These are phyloP conservation scores for Dinomys branickii DNA, from an alignment of 2,113 vertebrate species.

Conservation along the genomic window DNA sequence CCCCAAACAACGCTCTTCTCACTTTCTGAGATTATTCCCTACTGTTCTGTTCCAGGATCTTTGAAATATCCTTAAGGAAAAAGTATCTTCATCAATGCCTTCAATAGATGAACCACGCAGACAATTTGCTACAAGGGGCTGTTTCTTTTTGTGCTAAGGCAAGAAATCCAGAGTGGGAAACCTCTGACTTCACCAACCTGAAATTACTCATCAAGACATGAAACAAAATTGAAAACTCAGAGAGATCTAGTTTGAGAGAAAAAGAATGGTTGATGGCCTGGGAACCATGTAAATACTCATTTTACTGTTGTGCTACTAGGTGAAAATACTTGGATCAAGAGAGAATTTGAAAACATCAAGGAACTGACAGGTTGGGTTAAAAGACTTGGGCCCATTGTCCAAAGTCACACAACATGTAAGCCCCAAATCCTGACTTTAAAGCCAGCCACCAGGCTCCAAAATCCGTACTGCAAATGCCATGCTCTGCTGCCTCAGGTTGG, in stretches of 20 bases:
- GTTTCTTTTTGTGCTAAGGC: constrained; percentile 49
- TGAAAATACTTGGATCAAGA: constrained; percentile 46
- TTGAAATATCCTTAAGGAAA: constrained; percentile 48
- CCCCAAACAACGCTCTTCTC: neutral
- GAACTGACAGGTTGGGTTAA: constrained; percentile 51
- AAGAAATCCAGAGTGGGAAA: constrained; percentile 60
- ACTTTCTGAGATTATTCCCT: constrained; percentile 68
- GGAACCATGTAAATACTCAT: constrained; percentile 45
- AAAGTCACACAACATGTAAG: neutral
- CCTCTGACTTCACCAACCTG: constrained; percentile 64
- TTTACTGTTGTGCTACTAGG: constrained; percentile 49
- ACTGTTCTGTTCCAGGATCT: constrained; percentile 48
- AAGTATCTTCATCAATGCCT: constrained; percentile 58
- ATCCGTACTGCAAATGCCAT: neutral
- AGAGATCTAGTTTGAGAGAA: constrained; percentile 66
- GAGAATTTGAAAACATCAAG: constrained; percentile 5
- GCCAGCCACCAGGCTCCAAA: neutral
- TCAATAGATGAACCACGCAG: constrained; percentile 70
- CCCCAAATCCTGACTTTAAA: neutral
- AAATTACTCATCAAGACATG: constrained; percentile 74
- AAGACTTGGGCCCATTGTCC: neutral
- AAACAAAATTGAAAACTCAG: constrained; percentile 79
- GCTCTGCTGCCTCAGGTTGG: neutral
- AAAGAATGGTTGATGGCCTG: constrained; percentile 53
- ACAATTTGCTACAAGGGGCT: constrained; percentile 65